Base-by-base conservation (phyloP, 2,113 vertebrate genomes). In the Psittacula cyanocephala region DNA sequence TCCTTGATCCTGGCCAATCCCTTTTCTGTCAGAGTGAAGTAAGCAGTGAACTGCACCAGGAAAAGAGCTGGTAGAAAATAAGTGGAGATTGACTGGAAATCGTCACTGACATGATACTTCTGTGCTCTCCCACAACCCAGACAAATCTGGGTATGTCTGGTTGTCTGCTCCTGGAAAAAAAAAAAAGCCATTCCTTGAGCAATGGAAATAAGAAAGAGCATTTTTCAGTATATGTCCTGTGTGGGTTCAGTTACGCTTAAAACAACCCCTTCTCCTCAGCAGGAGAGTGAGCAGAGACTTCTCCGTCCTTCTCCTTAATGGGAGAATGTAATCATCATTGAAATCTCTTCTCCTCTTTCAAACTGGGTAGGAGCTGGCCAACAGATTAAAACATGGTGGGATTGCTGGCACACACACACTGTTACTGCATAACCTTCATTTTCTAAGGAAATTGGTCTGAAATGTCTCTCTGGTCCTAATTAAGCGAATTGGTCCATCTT, bases 1-100 rank as follows among this genome's bases (percentile, higher is more conserved):
- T 91, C 47, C 37, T 76, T 0, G 0, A 15, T n/a, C 39, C 44
- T 41, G 8, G 35, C 28, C 39, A 86, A 35, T 1, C 0, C 13
- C 2, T 50, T 64, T 81, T 71, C n/a, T 52, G 11, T 4, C 33
- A 19, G 37, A 4, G 16, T 60, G 22, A 43, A 84, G 83, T 19
- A 67, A 57, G 50, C 7, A 22, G 37, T 17, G 17, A 69, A 17
- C 10, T 49, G 14, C 41, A 13, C 22, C 19, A 77, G n/a, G 41
- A 46, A 57, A 91, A 79, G n/a, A 71, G 6, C 7, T 55, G 11
- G 19, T 55, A 31, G n/a, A 81, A 19, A 11, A 52, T 43, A 76
- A 79, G 16, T 1, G 1, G 9, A 65, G 11, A n/a, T 28, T 57
- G 33, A 39, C n/a, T 60, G 50, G 46, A 90, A 74, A 63, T 9